Evolutionary conservation across 2,113 vertebrate species (phyloP).

Genomic region (Dasypus novemcinctus): DNA sequence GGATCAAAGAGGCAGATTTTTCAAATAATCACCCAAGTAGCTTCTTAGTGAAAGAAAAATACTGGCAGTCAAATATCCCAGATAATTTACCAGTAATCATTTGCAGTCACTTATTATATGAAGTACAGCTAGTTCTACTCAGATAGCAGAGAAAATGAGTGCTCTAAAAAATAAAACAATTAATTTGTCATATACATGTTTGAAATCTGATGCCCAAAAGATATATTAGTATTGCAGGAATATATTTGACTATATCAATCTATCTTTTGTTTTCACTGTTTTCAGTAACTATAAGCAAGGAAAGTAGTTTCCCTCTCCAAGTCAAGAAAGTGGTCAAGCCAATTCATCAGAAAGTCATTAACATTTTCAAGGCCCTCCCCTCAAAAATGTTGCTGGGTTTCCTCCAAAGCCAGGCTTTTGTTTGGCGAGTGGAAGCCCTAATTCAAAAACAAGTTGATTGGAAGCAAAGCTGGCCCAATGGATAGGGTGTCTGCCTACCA

Average conservation of each 20-base stretch:
- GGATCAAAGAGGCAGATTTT: not conserved
- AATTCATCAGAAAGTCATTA: too few relatives aligned
- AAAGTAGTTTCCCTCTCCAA: too few relatives aligned
- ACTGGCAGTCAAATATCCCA: not conserved
- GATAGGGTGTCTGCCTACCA: too few relatives aligned
- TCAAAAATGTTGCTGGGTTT: too few relatives aligned
- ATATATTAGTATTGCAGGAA: not conserved
- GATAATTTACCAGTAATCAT: constrained; percentile 1
- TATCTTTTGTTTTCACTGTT: not conserved
- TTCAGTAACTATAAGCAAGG: not conserved
- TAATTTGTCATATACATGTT: not conserved
- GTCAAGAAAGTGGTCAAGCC: too few relatives aligned
- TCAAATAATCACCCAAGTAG: not conserved
- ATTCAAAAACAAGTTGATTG: too few relatives aligned
- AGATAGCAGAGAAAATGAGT: not conserved
- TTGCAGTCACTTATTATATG: not conserved
- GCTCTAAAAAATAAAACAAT: constrained; percentile 7
- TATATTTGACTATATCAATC: not conserved
- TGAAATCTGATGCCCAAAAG: not conserved
- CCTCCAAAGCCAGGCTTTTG: too few relatives aligned
- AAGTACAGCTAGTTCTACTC: not conserved
- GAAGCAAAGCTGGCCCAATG: too few relatives aligned
- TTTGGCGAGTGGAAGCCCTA: too few relatives aligned
- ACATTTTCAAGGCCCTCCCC: too few relatives aligned
- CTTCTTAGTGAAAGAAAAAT: constrained; percentile 1